These are phyloP conservation scores for Homarus americanus DNA, from an alignment of 1,140 invertebrate genomes.

Conservation along the genomic window DNA sequence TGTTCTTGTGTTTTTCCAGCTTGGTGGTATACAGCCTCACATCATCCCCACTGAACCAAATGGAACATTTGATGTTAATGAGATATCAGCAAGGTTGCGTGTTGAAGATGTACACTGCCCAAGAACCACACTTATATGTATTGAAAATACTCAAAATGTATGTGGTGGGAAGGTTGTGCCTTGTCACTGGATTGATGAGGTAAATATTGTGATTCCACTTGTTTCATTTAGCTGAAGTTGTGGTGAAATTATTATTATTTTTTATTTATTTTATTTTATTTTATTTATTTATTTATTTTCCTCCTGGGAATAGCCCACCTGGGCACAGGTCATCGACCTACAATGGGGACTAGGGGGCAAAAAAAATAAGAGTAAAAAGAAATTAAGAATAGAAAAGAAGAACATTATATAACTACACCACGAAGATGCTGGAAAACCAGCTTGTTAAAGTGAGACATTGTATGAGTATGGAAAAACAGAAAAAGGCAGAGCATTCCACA, in stretches of 20 bases:
- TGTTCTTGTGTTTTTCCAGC: background rate
- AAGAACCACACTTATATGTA: constrained; percentile 86
- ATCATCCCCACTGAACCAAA: constrained; percentile 87
- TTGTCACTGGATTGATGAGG: constrained; percentile 87
- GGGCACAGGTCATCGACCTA: too few relatives aligned
- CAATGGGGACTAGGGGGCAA: too few relatives aligned
- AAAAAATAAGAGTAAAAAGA: background rate
- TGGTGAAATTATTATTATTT: background rate
- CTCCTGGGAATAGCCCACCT: too few relatives aligned
- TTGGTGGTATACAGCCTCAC: constrained; percentile 84
- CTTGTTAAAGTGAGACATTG: too few relatives aligned
- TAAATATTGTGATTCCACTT: too few relatives aligned
- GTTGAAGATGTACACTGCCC: constrained; percentile 86
- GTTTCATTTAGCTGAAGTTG: too few relatives aligned
- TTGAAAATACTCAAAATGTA: constrained; percentile 96
- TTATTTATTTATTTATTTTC: background rate
- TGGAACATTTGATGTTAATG: constrained; percentile 90
- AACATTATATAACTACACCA: too few relatives aligned
- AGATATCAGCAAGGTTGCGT: constrained; percentile 84
- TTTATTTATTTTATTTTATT: background rate
- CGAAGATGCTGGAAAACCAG: too few relatives aligned
- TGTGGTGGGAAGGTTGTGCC: constrained; percentile 92
- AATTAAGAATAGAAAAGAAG: background rate
- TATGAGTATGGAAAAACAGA: too few relatives aligned
- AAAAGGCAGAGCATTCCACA: too few relatives aligned